Evolutionary conservation across 2,113 vertebrate species (phyloP), one percentile per base, ranked within the genome.

Genomic region (Barnardius zonarius): DNA sequence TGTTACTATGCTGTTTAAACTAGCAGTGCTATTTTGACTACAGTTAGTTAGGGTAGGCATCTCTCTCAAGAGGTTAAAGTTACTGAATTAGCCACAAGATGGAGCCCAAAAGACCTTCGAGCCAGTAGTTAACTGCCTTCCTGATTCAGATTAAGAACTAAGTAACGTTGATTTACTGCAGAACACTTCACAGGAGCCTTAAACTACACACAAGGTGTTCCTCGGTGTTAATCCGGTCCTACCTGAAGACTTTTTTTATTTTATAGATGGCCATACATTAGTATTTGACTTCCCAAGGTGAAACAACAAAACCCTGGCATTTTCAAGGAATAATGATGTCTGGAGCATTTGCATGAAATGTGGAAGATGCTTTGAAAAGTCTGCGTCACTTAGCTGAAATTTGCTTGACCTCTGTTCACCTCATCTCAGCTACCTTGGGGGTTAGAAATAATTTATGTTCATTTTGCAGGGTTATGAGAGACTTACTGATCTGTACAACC

Each of bases 11-110:
- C 33, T 69, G 9, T 49, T 73, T 51, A 49, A 79, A 68, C 23
- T n/a, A 35, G 14, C 14, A 17, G 15, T 11, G 33, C 3, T 54
- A 2, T 33, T 85, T 85, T 59, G 17, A 20, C 22, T 13, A 14
- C 10, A 27, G 23, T 3, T 76, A 27, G 23, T 3, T 76, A 68
- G 76, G 30, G 10, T 9, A 64, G 35, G 10, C 15, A 39, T 11
- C 55, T 61, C 37, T 23, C 41, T 33, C 16, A 30, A 48, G 48
- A 75, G 51, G 20, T 12, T 69, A 31, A 57, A 80, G 12, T 23
- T 23, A 14, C 7, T 61, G 39, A 86, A 80, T n/a, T 25, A 68
- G 30, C 94, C 93, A 95, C 94, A 77, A 95, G 96, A 78, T 95
- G 94, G 93, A 97, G 92, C 93, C 51, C 68, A 43, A 86, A 88